Conservation (phyloP, 2,888 invertebrate genomes). For the Drosophila multiciliata region DNA sequence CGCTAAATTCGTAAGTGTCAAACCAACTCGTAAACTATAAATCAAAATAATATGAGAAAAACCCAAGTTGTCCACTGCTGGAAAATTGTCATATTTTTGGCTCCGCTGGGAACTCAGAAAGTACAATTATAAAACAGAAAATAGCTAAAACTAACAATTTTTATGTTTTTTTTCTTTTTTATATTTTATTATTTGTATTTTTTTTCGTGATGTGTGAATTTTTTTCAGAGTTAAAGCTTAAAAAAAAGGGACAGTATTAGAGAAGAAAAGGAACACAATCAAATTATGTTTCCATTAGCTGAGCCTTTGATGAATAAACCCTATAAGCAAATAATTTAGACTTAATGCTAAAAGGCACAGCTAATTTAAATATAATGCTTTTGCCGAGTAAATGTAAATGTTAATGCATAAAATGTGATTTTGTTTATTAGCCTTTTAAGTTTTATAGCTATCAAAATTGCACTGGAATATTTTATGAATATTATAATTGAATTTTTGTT, state of each 20-base stretch:
- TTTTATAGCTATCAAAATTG: neutral
- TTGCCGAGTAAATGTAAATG: neutral
- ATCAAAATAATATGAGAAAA: neutral
- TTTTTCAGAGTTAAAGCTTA: neutral
- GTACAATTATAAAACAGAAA: neutral
- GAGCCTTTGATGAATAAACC: neutral
- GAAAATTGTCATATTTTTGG: no score
- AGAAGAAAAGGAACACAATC: neutral
- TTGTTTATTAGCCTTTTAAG: neutral
- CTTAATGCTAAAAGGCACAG: neutral
- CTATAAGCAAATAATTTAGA: neutral
- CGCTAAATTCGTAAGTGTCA: constrained; percentile 81
- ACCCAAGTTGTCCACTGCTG: neutral
- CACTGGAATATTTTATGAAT: neutral
- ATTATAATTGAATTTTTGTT: neutral
- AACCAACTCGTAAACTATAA: neutral
- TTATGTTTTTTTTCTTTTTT: neutral
- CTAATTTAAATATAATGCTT: neutral
- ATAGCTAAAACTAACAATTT: neutral
- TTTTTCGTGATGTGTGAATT: neutral
- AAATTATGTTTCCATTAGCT: neutral
- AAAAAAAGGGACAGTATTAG: neutral
- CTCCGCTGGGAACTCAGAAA: neutral
- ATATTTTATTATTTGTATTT: neutral
- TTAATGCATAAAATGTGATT: neutral